Conservation (phyloP, 1,140 invertebrate genomes). For the Apis florea region DNA sequence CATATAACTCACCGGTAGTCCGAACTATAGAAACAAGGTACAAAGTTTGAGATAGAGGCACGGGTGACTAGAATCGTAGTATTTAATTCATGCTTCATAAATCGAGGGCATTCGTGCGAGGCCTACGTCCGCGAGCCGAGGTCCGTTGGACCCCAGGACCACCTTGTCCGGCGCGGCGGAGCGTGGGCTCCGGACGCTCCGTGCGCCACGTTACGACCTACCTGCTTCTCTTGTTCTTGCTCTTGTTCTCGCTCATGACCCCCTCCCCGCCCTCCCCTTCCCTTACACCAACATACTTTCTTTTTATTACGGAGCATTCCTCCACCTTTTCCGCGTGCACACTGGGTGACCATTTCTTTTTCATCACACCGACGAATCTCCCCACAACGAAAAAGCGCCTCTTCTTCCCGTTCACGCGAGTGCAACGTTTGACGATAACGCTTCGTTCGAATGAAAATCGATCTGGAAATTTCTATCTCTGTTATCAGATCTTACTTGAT, state of each 20-base stretch:
- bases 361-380: too few species aligned
- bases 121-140: constrained; percentile 54
- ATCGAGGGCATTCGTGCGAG: constrained; percentile 67
- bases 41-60: constrained; percentile 5
- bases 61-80: constrained; percentile 47
- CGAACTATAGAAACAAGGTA: too few species aligned
- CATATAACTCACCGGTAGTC: too few species aligned
- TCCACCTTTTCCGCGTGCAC: constrained; percentile 17
- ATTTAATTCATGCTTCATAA: constrained; percentile 73
- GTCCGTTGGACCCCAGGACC: constrained; percentile 47
- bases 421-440: too few species aligned
- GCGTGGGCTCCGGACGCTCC: constrained; percentile 58
- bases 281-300: not conserved
- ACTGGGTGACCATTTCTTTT: constrained; percentile 16
- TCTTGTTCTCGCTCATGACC: constrained; percentile 66
- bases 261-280: not conserved
- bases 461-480: too few species aligned
- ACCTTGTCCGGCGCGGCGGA: constrained; percentile 64
- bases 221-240: constrained; percentile 65
- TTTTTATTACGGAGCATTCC: not conserved
- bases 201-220: constrained; percentile 66
- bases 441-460: too few species aligned
- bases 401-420: too few species aligned
- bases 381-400: too few species aligned
- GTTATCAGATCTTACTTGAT: too few species aligned